These are phyloP conservation scores for Oreochromis spilurus DNA, from an alignment of 2,113 vertebrate species.

Conservation along the genomic window DNA sequence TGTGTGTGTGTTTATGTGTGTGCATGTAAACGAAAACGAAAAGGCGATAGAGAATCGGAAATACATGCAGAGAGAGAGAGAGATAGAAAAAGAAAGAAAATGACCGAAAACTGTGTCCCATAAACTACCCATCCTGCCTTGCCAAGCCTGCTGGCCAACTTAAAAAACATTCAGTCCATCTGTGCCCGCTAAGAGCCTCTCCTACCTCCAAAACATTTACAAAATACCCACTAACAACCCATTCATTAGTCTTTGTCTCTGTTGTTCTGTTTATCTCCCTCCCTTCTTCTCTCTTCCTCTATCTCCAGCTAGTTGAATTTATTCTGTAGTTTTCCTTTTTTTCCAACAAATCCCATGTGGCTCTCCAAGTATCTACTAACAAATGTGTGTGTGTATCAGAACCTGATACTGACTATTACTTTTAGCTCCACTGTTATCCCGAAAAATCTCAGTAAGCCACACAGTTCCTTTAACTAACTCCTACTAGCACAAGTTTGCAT, in stretches of 20 bases:
- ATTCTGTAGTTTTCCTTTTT: not conserved
- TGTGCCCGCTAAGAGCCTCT: conserved; percentile 49
- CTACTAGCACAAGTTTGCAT: not conserved
- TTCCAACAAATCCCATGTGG: not conserved
- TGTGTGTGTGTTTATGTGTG: not conserved
- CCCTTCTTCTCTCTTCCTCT: not conserved
- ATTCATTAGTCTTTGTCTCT: conserved; percentile 29
- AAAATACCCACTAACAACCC: conserved; percentile 52
- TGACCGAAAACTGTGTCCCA: not conserved
- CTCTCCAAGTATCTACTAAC: not conserved
- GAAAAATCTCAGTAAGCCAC: not conserved
- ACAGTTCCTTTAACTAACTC: not conserved
- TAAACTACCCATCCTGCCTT: conserved; percentile 47
- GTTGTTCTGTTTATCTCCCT: not conserved
- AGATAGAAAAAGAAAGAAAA: not conserved
- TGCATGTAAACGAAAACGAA: not conserved
- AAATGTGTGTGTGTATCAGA: not conserved
- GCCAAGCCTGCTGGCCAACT: conserved; percentile 58
- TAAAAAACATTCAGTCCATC: conserved; percentile 46
- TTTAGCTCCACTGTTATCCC: not conserved
- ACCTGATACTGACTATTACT: not conserved
- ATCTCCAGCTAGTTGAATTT: not conserved
- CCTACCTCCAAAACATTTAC: conserved; percentile 59
- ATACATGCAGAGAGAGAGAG: not conserved
- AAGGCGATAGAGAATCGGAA: not conserved